Evolutionary conservation across 1,140 invertebrate genomes (phyloP).

Genomic region (Antheraea mylitta): DNA sequence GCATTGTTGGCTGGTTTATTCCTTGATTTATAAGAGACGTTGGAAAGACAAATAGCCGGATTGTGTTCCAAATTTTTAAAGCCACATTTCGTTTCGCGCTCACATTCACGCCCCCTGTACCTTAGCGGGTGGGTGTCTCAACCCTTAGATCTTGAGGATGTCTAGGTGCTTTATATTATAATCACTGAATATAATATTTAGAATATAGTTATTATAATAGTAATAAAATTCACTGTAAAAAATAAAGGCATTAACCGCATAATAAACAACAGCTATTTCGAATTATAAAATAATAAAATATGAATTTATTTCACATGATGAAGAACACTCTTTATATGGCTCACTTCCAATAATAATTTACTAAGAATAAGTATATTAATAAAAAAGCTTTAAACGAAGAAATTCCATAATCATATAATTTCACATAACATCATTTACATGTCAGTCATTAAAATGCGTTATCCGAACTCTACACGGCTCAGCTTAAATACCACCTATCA

Average conservation of each 20-base stretch:
- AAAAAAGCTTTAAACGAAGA: too few species aligned
- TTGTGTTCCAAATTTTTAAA: slow-evolving; percentile 81
- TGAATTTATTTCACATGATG: too few species aligned
- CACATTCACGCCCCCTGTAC: slow-evolving; percentile 54
- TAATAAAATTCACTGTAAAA: too few species aligned
- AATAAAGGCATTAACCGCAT: too few species aligned
- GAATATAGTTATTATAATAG: too few species aligned
- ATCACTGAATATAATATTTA: too few species aligned
- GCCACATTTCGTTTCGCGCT: slow-evolving; percentile 79
- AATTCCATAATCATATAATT: too few species aligned
- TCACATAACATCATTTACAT: not conserved
- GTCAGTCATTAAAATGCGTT: not conserved
- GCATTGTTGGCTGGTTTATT: slow-evolving; percentile 80
- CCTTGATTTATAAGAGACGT: slow-evolving; percentile 81
- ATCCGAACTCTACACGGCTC: not conserved
- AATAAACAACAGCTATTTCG: too few species aligned
- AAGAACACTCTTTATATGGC: too few species aligned
- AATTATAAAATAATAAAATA: too few species aligned
- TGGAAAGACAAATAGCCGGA: slow-evolving; percentile 80
- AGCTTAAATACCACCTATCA: slow-evolving; percentile 53
- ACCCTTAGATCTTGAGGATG: not conserved
- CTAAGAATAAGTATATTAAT: too few species aligned
- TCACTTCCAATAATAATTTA: too few species aligned
- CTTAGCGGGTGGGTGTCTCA: slow-evolving; percentile 18
- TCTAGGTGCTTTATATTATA: not conserved